These are phyloP conservation scores for Paradoxurus hermaphroditus DNA, from an alignment of 2,113 vertebrate species.

Conservation along the genomic window DNA sequence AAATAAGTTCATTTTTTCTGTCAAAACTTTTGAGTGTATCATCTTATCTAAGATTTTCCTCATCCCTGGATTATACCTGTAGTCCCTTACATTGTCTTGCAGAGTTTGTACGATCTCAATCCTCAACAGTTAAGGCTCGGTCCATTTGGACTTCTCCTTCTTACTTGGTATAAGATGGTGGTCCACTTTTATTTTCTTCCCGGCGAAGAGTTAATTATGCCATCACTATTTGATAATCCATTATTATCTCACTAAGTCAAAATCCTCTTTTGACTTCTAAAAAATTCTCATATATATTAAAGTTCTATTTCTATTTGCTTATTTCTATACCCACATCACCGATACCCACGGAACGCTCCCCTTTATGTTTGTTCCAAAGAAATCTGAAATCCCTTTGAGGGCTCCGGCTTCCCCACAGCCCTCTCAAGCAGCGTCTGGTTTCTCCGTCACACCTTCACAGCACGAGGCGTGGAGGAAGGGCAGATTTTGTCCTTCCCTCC, in stretches of 20 bases:
- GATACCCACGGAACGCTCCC: neutral
- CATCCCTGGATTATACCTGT: neutral
- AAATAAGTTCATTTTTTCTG: neutral
- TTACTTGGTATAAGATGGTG: neutral
- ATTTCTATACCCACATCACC: neutral
- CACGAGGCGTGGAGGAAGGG: neutral
- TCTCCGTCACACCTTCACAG: neutral
- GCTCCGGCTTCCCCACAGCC: neutral
- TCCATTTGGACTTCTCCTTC: neutral
- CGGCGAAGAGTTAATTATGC: neutral
- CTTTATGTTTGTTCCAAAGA: neutral
- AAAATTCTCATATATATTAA: neutral
- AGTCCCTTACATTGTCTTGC: neutral
- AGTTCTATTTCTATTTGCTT: neutral
- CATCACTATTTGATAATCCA: neutral
- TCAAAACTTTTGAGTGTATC: neutral
- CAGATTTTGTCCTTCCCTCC: neutral
- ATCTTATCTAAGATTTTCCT: neutral
- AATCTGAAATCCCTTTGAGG: neutral
- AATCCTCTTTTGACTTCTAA: neutral
- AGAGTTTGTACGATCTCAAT: neutral
- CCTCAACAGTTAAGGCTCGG: neutral
- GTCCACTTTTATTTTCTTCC: conserved; percentile 1
- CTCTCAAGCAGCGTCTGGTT: neutral
- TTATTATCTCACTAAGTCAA: neutral